Evolutionary conservation across 92 coral and sea anemone species (phyloP), one percentile per base, ranked within the genome.

Genomic region (Montipora capitata): DNA sequence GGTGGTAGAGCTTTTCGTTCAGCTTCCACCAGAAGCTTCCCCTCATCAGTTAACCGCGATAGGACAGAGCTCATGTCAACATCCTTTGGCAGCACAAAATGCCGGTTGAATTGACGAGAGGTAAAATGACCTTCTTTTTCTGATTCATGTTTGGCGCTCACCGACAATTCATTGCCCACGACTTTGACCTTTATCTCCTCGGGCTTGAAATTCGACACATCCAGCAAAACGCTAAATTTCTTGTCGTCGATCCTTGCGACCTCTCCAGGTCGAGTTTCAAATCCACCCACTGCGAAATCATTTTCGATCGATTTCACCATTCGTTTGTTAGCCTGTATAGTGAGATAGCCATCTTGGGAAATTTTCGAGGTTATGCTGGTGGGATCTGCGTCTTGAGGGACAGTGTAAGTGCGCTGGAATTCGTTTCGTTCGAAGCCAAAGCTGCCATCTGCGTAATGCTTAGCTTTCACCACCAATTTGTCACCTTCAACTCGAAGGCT

Each of bases 341-440:
- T 93, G 57, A 98, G 92, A 14, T 91, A 77, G n/a, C 99, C 99
- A 68, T 96, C 99, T 52, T 92, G 90, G 4, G 99, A 92, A 40
- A 96, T 87, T 42, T 95, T 95, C 2, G 99, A 92, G 41, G 93
- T 79, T 27, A 98, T 96, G 10, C 98, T 89, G 44, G 89, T 61
- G 13, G 98, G 96, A 59, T 94, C 96, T 4, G 94, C 94, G 54
- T 91, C 98, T 72, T 94, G 95, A 10, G 99, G 99, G 5, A 98
- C 85, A 38, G 91, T 82, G 76, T 96, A 98, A 10, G 93, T 94
- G 63, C 99, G 92, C 72, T 95, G 98, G 70, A 98, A 98, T 44
- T 96, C 98, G 41, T 92, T 89, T 45, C 98, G 78, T 44, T 98
- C 99, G 61, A 91, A 96, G 2, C 99, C 99, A 81, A 90, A 93